A percentile compares a stretch with the other conserved stretches of the same genome.
These are phyloP conservation scores for Nyctibius grandis DNA, from an alignment of 2,797 vertebrate species.

Conservation along the genomic window DNA sequence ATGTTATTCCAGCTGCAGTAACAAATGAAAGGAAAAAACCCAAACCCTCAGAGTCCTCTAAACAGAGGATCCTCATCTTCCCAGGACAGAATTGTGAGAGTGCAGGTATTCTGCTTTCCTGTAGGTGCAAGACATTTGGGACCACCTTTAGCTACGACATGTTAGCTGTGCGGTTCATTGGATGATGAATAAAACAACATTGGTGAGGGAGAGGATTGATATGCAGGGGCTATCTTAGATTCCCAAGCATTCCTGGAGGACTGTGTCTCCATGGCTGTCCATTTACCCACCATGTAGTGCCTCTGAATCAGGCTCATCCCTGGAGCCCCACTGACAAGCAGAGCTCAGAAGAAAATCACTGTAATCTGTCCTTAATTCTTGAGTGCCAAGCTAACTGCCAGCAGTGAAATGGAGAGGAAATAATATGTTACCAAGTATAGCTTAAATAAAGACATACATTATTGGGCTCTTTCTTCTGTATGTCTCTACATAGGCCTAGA, in stretches of 20 bases:
- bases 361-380: conserved; percentile 61
- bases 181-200: background rate
- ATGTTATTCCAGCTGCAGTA: conserved; percentile 6
- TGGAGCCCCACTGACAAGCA: conserved; percentile 46
- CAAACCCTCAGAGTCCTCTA: background rate
- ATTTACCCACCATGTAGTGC: background rate
- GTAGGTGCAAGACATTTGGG: background rate
- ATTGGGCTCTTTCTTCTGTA: conserved; percentile 4
- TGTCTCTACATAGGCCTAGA: background rate
- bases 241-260: background rate
- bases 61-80: background rate
- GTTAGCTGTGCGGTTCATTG: background rate
- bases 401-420: conserved; percentile 50
- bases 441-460: conserved; percentile 47
- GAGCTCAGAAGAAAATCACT: conserved; percentile 57
- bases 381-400: conserved; percentile 34
- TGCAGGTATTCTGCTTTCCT: background rate
- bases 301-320: background rate
- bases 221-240: background rate
- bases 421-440: conserved; percentile 51
- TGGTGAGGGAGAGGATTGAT: background rate
- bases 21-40: background rate
- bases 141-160: background rate
- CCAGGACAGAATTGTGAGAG: background rate
- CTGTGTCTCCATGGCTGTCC: background rate